phyloP scores from a whole-genome alignment of 2,888 invertebrate species.

The Lasioglossum vierecki region DNA sequence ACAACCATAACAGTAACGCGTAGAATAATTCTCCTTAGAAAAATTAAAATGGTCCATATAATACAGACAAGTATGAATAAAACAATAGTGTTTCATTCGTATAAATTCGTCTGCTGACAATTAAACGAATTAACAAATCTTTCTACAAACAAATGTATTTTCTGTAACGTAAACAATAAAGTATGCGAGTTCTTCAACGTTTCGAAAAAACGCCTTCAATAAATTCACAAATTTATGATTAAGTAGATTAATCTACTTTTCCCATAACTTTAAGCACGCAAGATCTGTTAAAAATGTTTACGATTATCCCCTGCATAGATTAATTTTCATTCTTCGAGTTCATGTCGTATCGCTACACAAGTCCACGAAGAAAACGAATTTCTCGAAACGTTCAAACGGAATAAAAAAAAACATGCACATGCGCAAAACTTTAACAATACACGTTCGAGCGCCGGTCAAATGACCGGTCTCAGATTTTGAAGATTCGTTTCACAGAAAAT shows the following conservation, averaged over 20 bases:
- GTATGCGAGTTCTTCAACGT: background rate
- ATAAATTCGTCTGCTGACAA: background rate
- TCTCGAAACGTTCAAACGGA: background rate
- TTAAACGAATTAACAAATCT: background rate
- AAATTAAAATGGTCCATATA: background rate
- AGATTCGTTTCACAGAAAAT: background rate
- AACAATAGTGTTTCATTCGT: background rate
- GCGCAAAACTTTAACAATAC: background rate
- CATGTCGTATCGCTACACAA: too few species aligned
- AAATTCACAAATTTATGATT: background rate
- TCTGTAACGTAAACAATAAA: too few species aligned
- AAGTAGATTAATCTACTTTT: background rate
- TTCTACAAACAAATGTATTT: background rate
- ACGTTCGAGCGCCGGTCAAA: background rate
- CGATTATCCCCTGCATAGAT: too few species aligned
- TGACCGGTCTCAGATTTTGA: background rate
- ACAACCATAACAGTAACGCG: background rate
- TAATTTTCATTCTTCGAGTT: too few species aligned
- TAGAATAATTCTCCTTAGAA: background rate
- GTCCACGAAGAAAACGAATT: too few species aligned
- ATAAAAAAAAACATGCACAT: background rate
- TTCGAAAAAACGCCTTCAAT: background rate
- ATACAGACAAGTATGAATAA: background rate
- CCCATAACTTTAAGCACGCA: too few species aligned
- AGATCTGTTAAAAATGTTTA: too few species aligned